These are phyloP conservation scores for Baccha elongata DNA, from an alignment of 2,888 invertebrate species.

Conservation along the genomic window DNA sequence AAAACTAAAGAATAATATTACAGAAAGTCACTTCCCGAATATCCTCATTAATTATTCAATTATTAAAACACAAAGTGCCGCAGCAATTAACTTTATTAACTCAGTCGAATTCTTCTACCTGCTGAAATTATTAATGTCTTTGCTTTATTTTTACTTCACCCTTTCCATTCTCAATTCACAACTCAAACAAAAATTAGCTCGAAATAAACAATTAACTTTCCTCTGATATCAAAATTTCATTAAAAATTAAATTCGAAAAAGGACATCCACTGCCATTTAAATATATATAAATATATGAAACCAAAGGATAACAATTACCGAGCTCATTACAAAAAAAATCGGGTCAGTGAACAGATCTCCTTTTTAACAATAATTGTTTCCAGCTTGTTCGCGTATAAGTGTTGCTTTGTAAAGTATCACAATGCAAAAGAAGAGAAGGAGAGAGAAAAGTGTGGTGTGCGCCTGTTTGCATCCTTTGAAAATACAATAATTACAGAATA, in stretches of 20 bases:
- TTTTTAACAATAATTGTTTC: conserved; percentile 54
- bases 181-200: conserved; percentile 34
- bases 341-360: conserved; percentile 51
- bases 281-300: too few species aligned
- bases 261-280: conserved; percentile 9
- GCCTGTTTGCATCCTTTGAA: conserved; percentile 38
- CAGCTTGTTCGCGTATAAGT: conserved; percentile 27
- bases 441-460: too few species aligned
- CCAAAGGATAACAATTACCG: conserved; percentile 51
- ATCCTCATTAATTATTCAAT: too few species aligned
- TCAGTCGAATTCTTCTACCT: too few species aligned
- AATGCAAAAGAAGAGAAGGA: background rate
- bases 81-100: too few species aligned
- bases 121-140: too few species aligned
- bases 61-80: too few species aligned
- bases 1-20: too few species aligned
- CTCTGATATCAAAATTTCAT: conserved; percentile 33
- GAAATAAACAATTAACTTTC: conserved; percentile 26
- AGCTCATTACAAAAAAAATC: conserved; percentile 67
- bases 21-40: too few species aligned
- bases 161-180: too few species aligned
- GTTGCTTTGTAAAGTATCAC: too few species aligned
- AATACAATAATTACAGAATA: conserved; percentile 5
- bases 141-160: too few species aligned
- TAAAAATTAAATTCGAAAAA: conserved; percentile 45